A percentile compares a stretch with the other conserved stretches of the same genome.
phyloP scores from a whole-genome alignment of 35 echinoderm and acorn worm species.

The Anneissia japonica region DNA sequence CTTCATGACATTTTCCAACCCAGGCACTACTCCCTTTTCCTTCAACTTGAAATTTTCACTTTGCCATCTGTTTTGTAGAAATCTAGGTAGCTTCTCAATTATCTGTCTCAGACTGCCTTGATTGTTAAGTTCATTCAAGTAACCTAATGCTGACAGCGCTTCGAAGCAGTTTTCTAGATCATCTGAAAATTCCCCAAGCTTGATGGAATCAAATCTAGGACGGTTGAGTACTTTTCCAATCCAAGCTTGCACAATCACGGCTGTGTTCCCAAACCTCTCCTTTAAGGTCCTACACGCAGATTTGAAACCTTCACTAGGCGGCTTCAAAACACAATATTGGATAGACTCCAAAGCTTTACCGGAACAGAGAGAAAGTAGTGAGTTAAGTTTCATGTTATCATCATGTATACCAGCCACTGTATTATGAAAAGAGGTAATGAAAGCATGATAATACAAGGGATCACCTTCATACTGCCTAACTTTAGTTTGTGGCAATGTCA shows the following conservation, averaged over 20 bases:
- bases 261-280: background rate
- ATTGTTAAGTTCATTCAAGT: slow-evolving; percentile 19
- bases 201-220: background rate
- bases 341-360: slow-evolving; percentile 19
- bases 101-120: background rate
- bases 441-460: slow-evolving; percentile 8
- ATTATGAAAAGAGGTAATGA: slow-evolving; percentile 6
- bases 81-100: slow-evolving; percentile 4
- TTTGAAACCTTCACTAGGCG: slow-evolving; percentile 13
- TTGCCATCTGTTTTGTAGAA: slow-evolving; percentile 21
- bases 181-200: background rate
- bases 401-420: slow-evolving; percentile 9
- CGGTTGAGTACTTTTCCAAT: background rate
- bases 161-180: slow-evolving; percentile 1
- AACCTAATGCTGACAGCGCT: background rate
- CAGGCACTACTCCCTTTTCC: background rate
- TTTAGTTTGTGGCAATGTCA: slow-evolving; percentile 5
- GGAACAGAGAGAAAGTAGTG: slow-evolving; percentile 7
- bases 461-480: slow-evolving; percentile 18
- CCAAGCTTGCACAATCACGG: slow-evolving; percentile 7
- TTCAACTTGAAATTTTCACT: slow-evolving; percentile 1
- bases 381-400: slow-evolving; percentile 29
- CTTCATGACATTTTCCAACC: slow-evolving; percentile 4
- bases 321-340: slow-evolving; percentile 26
- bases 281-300: slow-evolving; percentile 10